A percentile compares a stretch with the other conserved stretches of the same genome.
These are phyloP conservation scores for Riparia riparia DNA, from an alignment of 2,113 vertebrate species.

Conservation along the genomic window DNA sequence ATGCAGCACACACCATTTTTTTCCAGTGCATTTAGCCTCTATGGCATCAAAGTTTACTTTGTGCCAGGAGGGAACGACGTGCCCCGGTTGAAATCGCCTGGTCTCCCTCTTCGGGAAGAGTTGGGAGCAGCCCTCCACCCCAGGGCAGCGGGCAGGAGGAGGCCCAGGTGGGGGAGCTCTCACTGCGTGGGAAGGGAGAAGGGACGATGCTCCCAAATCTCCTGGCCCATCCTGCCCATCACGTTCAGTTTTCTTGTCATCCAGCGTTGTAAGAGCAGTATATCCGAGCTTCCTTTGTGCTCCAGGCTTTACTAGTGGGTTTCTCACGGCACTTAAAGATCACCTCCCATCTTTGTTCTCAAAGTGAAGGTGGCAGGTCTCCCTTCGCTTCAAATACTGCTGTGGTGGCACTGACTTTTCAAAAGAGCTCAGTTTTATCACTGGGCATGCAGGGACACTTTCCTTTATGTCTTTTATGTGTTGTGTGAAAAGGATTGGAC, in stretches of 20 bases:
- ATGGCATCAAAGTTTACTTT: not conserved
- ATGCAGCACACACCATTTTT: not conserved
- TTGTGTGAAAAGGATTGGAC: not conserved
- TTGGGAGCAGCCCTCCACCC: fast-evolving
- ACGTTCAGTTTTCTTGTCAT: fast-evolving
- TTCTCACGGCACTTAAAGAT: not conserved
- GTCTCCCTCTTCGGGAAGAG: fast-evolving
- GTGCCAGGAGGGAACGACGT: not conserved
- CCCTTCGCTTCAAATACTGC: not conserved
- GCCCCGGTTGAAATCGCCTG: not conserved
- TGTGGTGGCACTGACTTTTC: not conserved
- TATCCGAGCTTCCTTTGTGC: not conserved
- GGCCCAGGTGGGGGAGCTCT: not conserved
- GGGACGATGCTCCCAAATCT: fast-evolving
- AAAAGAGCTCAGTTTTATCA: not conserved
- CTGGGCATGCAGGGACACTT: not conserved
- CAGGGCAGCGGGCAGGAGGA: fast-evolving
- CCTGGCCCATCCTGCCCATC: not conserved
- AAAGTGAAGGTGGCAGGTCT: not conserved
- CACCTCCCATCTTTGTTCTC: not conserved
- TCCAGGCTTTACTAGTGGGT: not conserved
- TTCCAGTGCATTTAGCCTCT: not conserved
- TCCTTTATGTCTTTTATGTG: not conserved
- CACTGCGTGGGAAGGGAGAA: not conserved
- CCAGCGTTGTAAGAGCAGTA: fast-evolving